Base-by-base conservation (phyloP, 92 coral and sea anemone genomes). In the Paramuricea clavata region DNA sequence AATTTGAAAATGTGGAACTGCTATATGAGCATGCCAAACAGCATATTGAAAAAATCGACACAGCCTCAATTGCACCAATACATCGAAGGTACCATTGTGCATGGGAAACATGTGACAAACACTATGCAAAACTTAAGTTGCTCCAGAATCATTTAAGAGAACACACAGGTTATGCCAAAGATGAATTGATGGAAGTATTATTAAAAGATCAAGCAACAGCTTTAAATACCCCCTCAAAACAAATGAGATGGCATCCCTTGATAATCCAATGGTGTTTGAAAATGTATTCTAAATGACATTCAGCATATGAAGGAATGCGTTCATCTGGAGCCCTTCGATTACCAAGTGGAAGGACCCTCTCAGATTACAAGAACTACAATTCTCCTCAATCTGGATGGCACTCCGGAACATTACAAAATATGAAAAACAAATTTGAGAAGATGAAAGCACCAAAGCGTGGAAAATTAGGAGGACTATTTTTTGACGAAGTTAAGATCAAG, bases 281-380 rank as follows among this genome's bases (percentile, higher is more conserved):
- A 5, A 3, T 73, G 12, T 85, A 85, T 11, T 75, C 83, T 6
- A 74, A 60, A 33, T 85, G 75, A 0, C 81, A 70, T 34, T 70
- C 69, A 33, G 36, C 70, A 19, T 85, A 75, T 65, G 56, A 85
- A 39, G 88, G 79, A 21, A 85, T 85, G 76, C 76, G 62, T 36
- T 34, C 83, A 0, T 85, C 88, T 8, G 88, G 88, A 16, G 83
- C 74, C 8, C 12, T 85, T 10, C 73, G 72, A 43, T 19, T 73
- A 15, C 83, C 88, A 57, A 85, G 88, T 85, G 88, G 88, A 16
- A 36, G 88, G 19, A 75, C 88, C 5, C 75, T 85, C 10, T 75
- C 83, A 12, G 88, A 83, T 69, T 83, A 83, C 5, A 69, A 83
- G 27, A 74, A 72, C 88, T 85, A 47, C 47, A 85, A 85, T 56